Conservation (phyloP, 2,888 invertebrate genomes). For the Orchesellides sinensis region DNA sequence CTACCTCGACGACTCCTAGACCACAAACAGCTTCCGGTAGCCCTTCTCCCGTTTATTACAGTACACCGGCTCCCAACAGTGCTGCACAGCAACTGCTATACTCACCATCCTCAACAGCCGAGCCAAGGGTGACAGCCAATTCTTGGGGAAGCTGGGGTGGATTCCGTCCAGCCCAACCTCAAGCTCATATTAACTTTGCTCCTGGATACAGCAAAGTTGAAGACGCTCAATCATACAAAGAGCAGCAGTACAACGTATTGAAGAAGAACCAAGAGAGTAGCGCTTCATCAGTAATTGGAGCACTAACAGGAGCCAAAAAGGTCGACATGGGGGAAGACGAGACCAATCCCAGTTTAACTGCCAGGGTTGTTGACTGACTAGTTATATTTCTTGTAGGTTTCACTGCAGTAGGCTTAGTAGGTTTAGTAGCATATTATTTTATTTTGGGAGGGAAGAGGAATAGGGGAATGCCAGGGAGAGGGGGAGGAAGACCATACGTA, state of each 20-base stretch:
- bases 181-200: conserved; percentile 1
- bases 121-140: conserved; percentile 1
- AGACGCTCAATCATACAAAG: conserved; percentile 35
- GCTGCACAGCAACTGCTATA: conserved; percentile 58
- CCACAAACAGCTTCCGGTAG: neutral
- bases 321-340: neutral
- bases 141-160: conserved; percentile 51
- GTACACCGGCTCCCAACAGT: neutral
- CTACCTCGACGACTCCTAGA: neutral
- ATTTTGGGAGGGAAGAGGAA: neutral
- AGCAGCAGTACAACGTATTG: conserved; percentile 17
- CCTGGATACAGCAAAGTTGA: conserved; percentile 53
- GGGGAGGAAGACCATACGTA: neutral
- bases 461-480: neutral
- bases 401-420: conserved; percentile 17
- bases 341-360: conserved; percentile 24
- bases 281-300: conserved; percentile 10
- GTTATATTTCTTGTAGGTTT: conserved; percentile 45
- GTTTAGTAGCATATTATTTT: conserved; percentile 15
- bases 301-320: conserved; percentile 26
- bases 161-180: neutral
- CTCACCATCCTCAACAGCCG: conserved; percentile 31
- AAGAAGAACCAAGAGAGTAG: neutral
- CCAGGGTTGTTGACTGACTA: conserved; percentile 47
- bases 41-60: conserved; percentile 16